Percentiles rank a stretch among this genome's conserved stretches.
phyloP scores from a whole-genome alignment of 1,140 invertebrate genomes.

The Meloidogyne hapla region DNA sequence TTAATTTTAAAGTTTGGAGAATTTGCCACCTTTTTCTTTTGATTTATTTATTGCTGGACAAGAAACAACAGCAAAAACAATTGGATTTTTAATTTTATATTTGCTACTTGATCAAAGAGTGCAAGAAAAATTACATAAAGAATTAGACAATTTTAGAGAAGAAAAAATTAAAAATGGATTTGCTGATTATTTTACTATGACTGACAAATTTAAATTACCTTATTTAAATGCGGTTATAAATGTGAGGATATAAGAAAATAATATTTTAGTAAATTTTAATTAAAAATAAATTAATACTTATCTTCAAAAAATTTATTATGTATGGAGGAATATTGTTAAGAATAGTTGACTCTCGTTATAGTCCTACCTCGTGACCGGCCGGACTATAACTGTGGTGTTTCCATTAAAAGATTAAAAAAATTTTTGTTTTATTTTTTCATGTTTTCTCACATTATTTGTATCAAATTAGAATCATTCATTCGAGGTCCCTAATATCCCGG shows the following conservation, averaged over 20 bases:
- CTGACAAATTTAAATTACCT: slow-evolving; percentile 7
- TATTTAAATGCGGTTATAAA: slow-evolving; percentile 33
- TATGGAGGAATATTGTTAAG: too few relatives aligned
- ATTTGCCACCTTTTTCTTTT: slow-evolving; percentile 3
- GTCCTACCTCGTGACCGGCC: too few relatives aligned
- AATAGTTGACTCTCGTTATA: too few relatives aligned
- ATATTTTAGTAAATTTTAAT: too few relatives aligned
- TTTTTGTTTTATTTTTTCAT: too few relatives aligned
- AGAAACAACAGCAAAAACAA: slow-evolving; percentile 23
- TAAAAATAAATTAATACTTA: too few relatives aligned
- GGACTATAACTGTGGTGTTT: too few relatives aligned
- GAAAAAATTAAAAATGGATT: slow-evolving; percentile 5
- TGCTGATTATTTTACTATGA: slow-evolving; percentile 15
- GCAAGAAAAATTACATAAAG: slow-evolving; percentile 23
- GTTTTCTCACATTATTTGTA: too few relatives aligned
- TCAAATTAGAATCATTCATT: too few relatives aligned
- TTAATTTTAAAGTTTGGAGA: not conserved
- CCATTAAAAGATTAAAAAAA: too few relatives aligned
- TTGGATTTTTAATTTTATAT: slow-evolving; percentile 20
- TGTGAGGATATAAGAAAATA: not conserved
- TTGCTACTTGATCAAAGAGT: slow-evolving; percentile 22
- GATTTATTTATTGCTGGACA: slow-evolving; percentile 26
- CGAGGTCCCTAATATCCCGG: too few relatives aligned
- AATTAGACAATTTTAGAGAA: slow-evolving; percentile 13
- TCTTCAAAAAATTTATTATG: too few relatives aligned